Conservation (phyloP, 1,140 invertebrate genomes). For the Drosophila virilis region DNA sequence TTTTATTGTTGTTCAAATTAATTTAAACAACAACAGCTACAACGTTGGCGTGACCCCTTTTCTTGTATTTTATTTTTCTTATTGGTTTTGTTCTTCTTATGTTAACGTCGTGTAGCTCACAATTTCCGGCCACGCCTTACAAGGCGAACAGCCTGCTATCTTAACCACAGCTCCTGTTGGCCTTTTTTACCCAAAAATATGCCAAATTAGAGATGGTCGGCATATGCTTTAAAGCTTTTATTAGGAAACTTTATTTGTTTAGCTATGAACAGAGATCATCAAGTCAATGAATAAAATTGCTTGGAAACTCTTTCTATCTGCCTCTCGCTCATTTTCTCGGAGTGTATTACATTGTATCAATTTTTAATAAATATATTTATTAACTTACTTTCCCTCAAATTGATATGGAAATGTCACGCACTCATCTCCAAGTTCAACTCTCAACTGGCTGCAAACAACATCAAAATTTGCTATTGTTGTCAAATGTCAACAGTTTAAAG, state of each 20-base stretch:
- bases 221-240: too few relatives aligned
- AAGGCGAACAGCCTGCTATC: conserved; percentile 7
- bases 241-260: too few relatives aligned
- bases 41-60: conserved; percentile 32
- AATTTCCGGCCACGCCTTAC: conserved; percentile 22
- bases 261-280: too few relatives aligned
- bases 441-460: neutral
- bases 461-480: conserved; percentile 12
- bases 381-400: neutral
- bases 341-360: too few relatives aligned
- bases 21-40: conserved; percentile 55
- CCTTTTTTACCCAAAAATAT: neutral
- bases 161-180: conserved; percentile 8
- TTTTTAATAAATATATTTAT: neutral
- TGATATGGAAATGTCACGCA: neutral
- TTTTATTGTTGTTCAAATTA: conserved; percentile 67
- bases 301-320: too few relatives aligned
- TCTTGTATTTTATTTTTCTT: neutral
- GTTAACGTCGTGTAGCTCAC: conserved; percentile 21
- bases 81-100: conserved; percentile 11
- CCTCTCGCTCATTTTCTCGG: too few relatives aligned
- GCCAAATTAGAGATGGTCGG: neutral
- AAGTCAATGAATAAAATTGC: too few relatives aligned
- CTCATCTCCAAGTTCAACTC: neutral
- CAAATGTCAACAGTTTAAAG: conserved; percentile 33